Percentiles rank a stretch among this genome's conserved stretches.
Conservation (phyloP, 2,888 invertebrate species). For the Mimas tiliae region DNA sequence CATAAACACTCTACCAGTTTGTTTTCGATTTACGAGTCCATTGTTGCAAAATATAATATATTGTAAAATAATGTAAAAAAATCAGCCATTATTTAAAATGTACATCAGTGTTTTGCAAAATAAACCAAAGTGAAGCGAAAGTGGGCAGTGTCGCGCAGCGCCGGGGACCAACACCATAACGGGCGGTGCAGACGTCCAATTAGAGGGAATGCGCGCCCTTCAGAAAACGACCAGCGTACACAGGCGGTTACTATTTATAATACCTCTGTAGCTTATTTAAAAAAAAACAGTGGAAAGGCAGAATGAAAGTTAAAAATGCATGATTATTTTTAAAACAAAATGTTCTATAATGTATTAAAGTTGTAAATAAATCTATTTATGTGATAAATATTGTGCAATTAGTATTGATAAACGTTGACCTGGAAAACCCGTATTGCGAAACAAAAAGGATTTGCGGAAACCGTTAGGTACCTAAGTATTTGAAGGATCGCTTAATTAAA, state of each 20-base stretch:
- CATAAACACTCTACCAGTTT: too few species aligned
- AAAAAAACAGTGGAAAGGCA: not conserved
- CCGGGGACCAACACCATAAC: slow-evolving; percentile 66
- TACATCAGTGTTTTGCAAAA: slow-evolving; percentile 39
- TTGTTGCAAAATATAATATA: not conserved
- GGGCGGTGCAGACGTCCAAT: slow-evolving; percentile 74
- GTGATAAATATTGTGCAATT: too few species aligned
- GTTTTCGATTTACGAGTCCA: too few species aligned
- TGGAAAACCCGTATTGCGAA: too few species aligned
- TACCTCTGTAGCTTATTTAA: slow-evolving; percentile 40
- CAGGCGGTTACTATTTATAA: slow-evolving; percentile 64
- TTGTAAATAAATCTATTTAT: too few species aligned
- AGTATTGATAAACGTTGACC: too few species aligned
- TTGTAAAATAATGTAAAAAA: not conserved
- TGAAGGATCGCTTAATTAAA: not conserved
- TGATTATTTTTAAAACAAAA: too few species aligned
- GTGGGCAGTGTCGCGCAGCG: slow-evolving; percentile 63
- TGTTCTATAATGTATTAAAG: too few species aligned
- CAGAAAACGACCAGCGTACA: slow-evolving; percentile 53
- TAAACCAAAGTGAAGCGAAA: slow-evolving; percentile 61
- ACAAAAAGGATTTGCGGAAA: too few species aligned
- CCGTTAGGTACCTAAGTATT: not conserved
- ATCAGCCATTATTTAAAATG: not conserved
- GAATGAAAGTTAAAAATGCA: too few species aligned
- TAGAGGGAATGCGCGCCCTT: slow-evolving; percentile 77